These are phyloP conservation scores for Monarcha castaneiventris DNA, from an alignment of 2,113 vertebrate genomes.

Conservation along the genomic window DNA sequence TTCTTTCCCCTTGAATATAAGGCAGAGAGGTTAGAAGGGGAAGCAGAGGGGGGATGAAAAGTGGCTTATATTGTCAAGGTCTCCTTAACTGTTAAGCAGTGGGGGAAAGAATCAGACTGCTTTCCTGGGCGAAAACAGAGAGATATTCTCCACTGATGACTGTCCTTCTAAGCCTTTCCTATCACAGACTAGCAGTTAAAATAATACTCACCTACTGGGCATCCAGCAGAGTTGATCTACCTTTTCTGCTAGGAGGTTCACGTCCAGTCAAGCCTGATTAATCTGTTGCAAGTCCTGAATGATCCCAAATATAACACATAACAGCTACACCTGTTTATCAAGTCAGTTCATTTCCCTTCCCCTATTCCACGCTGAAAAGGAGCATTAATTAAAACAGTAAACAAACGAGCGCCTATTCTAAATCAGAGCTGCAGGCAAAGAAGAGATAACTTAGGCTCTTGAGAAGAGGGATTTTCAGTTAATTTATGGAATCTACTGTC, in stretches of 20 bases:
- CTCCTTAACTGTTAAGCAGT: conserved; percentile 61
- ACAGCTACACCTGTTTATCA: conserved; percentile 81
- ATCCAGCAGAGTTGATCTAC: conserved; percentile 78
- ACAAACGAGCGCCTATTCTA: conserved; percentile 80
- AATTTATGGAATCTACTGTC: conserved; percentile 82
- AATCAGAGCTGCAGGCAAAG: conserved; percentile 85
- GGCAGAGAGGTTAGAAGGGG: conserved; percentile 24
- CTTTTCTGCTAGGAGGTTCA: conserved; percentile 76
- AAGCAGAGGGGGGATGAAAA: conserved; percentile 23
- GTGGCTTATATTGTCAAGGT: conserved; percentile 64
- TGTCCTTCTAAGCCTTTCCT: conserved; percentile 79
- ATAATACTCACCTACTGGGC: conserved; percentile 82
- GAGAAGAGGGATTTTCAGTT: conserved; percentile 85
- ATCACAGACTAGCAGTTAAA: conserved; percentile 76
- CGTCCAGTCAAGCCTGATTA: conserved; percentile 78
- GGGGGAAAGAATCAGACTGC: conserved; percentile 66
- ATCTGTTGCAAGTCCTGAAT: conserved; percentile 70
- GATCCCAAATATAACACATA: conserved; percentile 67
- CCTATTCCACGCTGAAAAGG: conserved; percentile 73
- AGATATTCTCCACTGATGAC: conserved; percentile 68
- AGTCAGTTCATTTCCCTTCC: conserved; percentile 73
- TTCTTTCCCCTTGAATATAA: conserved; percentile 50
- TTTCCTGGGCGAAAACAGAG: conserved; percentile 50
- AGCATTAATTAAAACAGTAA: conserved; percentile 86
- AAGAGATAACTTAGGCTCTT: conserved; percentile 83